Base-by-base conservation (phyloP, 2,113 vertebrate genomes). In the Heterochromis multidens region DNA sequence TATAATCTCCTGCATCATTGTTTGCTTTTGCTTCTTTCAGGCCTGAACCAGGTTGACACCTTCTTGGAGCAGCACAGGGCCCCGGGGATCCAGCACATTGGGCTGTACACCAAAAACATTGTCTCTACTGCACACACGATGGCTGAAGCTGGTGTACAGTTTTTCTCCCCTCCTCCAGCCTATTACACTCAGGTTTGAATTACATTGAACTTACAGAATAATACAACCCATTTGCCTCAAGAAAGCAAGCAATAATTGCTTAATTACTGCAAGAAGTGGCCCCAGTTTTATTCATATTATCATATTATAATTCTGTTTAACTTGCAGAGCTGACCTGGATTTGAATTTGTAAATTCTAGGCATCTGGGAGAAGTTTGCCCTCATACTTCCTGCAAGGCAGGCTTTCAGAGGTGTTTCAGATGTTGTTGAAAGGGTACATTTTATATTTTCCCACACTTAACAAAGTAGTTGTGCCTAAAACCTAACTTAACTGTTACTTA, bases 31-130 rank as follows among this genome's bases (percentile, higher is more conserved):
- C 10, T 67, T n/a, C 7, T 84, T 91, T 33, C 87, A 97, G 96
- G 93, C 3, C 84, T 79, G 11, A 99, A 99, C 93, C 99, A 99
- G 92, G 95, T 99, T 0, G 97, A 98, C 86, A 96, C 95, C 4
- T 99, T 99, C 87, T 88, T 99, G 83, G 89, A 96, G 83, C 93
- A 96, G 85, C 97, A 99, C 2, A 16, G 85, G 1, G 96, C 96
- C 1, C 95, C 97, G 0, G 98, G 99, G 1, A 96, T 99, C 91
- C 98, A 99, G 92, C 99, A 99, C 1, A 95, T 99, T 0, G 98
- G 95, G 0, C 95, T 99, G 52, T 93, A 95, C 94, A 98, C 98
- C 0, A 79, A 94, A 0, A 88, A 98, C 83, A 99, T 99, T 0
- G 1, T 98, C 11, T 79, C 93, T 13, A 94, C 97, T 0, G 95